Evolutionary conservation across 1,140 invertebrate genomes (phyloP), one percentile per base, ranked within the genome.

Genomic region (Cyrtorhinus lividipennis): DNA sequence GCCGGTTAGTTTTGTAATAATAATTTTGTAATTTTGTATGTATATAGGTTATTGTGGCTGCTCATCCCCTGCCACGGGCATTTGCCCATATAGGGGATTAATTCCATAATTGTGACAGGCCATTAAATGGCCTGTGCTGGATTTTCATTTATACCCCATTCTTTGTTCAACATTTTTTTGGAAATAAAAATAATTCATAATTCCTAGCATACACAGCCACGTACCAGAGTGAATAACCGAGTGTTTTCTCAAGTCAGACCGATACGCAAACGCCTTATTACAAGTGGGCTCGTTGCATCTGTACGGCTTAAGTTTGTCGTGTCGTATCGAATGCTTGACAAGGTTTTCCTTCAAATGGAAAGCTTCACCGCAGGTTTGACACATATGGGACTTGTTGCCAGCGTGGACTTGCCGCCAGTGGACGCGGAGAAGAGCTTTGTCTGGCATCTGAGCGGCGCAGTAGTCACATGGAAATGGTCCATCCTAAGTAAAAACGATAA

Each of bases 251-350:
- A 69, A 59, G 59, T 69, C 68, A 24, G 67, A 67, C 57, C 63
- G 57, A 44, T 68, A 67, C 13, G 65, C 58, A 48, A 69, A 69
- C 10, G 67, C 66, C 63, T 68, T 69, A 12, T 62, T 57, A 67
- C 78, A 80, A 22, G 73, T 63, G 25, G 72, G 66, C 2, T 58
- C 61, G 12, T 10, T 2, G 61, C 78, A 80, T 2, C 65, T 64
- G 59, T 73, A 79, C 1, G 82, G 83, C 44, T 81, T 73, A 70
- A 84, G 82, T 1, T 81, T 77, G 1, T 77, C 79, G 57, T 81
- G 79, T 15, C 71, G 72, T 30, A 73, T 75, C 68, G 81, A 76
- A 65, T 83, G 81, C 24, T 77, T 72, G 10, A 76, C 68, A 53
- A 79, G 68, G 15, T 77, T 69, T 45, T 79, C 74, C 46, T 73